Evolutionary conservation across 2,113 vertebrate genomes (phyloP), one percentile per base, ranked within the genome.

Genomic region (Cavia aperea): DNA sequence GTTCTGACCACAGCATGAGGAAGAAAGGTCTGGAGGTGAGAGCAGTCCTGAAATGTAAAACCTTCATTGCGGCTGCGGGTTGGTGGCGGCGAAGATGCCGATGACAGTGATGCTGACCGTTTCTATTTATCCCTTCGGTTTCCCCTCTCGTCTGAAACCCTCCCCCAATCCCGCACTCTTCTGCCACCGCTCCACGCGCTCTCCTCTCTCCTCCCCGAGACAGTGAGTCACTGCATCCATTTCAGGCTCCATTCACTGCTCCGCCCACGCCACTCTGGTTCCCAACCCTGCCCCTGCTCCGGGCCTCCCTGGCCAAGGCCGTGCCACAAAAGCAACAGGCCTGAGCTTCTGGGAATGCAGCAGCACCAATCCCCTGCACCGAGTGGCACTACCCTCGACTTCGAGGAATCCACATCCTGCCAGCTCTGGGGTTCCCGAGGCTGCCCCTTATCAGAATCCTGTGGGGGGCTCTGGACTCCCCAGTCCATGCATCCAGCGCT

Each of bases 211-310:
- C 4, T 16, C 36, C 16, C 33, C 23, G 70, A 85, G 88, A 56
- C 14, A 86, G 29, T 95, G 95, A 93, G 77, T 95, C 94, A 95
- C 66, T 54, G 13, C 56, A 43, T 85, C 66, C 93, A 16, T 84
- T 89, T 93, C 93, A 1, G 0, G 24, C 88, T 83, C 58, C 86
- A 43, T 92, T 95, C 90, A 60, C 86, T 77, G 72, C 83, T 83
- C 85, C 24, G 0, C 92, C 90, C 86, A 81, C 92, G 70, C 63
- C 83, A 72, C 79, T 93, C 93, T 89, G 90, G 81, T 73, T 90
- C 31, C 85, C 65, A 2, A 46, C 43, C 5, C 54, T 79, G 49
- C 49, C 49, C 49, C 49, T 51, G 51, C 51, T 12, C 51, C 51
- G 31, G 43, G 43, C 81, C 26, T 70, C 54, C 81, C 43, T 36